Evolutionary conservation across 2,113 vertebrate genomes (phyloP).

Genomic region (Paedocypris sp.): DNA sequence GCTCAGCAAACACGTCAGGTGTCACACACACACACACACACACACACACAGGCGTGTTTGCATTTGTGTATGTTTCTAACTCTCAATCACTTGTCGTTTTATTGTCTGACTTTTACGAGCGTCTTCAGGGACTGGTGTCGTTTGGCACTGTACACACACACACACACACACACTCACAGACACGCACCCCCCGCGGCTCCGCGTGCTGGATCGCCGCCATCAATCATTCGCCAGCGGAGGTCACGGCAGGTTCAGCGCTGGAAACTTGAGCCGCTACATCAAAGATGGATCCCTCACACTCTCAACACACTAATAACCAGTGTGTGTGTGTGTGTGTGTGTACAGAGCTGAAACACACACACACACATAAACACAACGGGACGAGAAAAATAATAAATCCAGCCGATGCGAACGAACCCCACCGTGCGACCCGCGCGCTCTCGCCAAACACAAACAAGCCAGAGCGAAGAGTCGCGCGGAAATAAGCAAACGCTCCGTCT

Average conservation of each 20-base stretch:
- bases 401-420: not conserved
- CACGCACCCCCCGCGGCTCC: conserved; percentile 1
- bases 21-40: not conserved
- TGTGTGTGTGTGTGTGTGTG: not conserved
- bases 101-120: conserved; percentile 2
- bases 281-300: not conserved
- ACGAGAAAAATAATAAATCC: not conserved
- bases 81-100: conserved; percentile 9
- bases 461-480: not conserved
- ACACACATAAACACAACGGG: not conserved
- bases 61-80: not conserved
- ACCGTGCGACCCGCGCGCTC: not conserved
- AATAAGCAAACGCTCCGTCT: not conserved
- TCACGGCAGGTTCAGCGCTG: conserved; percentile 13
- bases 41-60: conserved; percentile 29
- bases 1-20: not conserved
- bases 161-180: conserved; percentile 22
- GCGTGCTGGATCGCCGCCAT: conserved; percentile 6
- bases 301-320: not conserved
- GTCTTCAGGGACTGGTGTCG: conserved; percentile 12
- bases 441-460: not conserved
- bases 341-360: not conserved
- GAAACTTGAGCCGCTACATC: not conserved
- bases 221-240: not conserved
- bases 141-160: conserved; percentile 12